Evolutionary conservation across 1,140 invertebrate species (phyloP).

Genomic region (Nephotettix cincticeps): DNA sequence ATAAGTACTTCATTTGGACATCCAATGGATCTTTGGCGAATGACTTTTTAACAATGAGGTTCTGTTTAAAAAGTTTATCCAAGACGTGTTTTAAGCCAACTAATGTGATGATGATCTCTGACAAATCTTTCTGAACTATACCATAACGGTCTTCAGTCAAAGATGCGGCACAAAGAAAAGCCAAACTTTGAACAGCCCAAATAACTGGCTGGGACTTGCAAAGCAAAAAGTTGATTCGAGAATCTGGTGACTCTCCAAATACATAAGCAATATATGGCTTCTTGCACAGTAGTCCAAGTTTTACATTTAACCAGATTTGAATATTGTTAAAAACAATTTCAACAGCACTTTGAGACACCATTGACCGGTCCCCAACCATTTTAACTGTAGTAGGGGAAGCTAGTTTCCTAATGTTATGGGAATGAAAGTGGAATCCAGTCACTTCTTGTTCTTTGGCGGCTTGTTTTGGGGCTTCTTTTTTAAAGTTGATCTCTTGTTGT

Average conservation of each 20-base stretch:
- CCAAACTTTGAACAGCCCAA: slow-evolving; percentile 68
- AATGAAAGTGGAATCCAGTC: neutral
- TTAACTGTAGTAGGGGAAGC: neutral
- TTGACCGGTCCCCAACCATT: neutral
- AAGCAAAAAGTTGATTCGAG: slow-evolving; percentile 20
- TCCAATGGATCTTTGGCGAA: slow-evolving; percentile 58
- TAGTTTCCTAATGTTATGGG: neutral
- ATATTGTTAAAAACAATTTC: slow-evolving; percentile 4
- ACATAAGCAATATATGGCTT: slow-evolving; percentile 23
- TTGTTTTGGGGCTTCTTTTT: neutral
- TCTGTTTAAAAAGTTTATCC: slow-evolving; percentile 68
- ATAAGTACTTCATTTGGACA: slow-evolving; percentile 58
- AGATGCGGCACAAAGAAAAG: slow-evolving; percentile 64
- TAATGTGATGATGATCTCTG: slow-evolving; percentile 63
- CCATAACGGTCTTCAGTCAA: slow-evolving; percentile 75
- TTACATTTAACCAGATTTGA: slow-evolving; percentile 6
- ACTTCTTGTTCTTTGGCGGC: neutral
- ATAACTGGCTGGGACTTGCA: slow-evolving; percentile 62
- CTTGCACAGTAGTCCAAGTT: slow-evolving; percentile 14
- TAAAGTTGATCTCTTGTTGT: neutral
- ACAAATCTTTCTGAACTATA: slow-evolving; percentile 74
- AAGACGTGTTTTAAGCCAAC: slow-evolving; percentile 65
- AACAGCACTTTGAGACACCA: slow-evolving; percentile 11
- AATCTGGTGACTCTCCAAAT: slow-evolving; percentile 25
- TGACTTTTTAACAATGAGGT: slow-evolving; percentile 58